Evolutionary conservation across 2,113 vertebrate species (phyloP), one percentile per base, ranked within the genome.

Genomic region (Nanorana parkeri): DNA sequence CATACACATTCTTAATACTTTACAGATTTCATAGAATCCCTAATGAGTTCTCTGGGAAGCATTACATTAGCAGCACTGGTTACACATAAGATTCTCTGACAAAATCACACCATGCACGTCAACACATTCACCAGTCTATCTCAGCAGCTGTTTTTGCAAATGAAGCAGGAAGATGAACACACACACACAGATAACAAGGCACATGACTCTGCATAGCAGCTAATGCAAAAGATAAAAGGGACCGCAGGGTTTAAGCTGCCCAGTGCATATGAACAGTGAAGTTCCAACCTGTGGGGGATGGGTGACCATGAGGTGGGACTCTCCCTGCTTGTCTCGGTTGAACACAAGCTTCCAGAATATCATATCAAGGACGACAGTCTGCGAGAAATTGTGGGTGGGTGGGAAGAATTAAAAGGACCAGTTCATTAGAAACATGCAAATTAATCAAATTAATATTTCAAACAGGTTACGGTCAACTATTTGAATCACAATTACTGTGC

Each of bases 291-390:
- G 97, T 93, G 95, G 91, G 87, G 94, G 92, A 90, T 93, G 95
- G 93, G 93, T 87, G 81, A 91, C 94, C 91, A 90, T 91, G 94
- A 92, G 86, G 91, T 92, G 96, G 93, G 88, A 93, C 89, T 91
- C 95, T 94, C 95, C 95, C 92, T 94, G 96, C 95, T 95, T 98
- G 94, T 98, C 96, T 95, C 96, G 94, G 95, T 88, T 96, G 97
- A 97, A 97, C 94, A 97, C 95, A 96, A 97, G 94, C 92, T 97
- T 99, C 97, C 96, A 95, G 94, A 99, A 96, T 96, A 98, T 84
- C 95, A 94, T 93, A 93, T 99, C 98, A 96, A 98, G 96, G 95
- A 98, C 91, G 95, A 98, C 87, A 93, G 93, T 98, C 98, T 99
- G 97, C 90, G 95, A 94, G 93, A 95, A 86, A 94, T 90, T 85